Conservation (phyloP, 1,140 invertebrate genomes). For the Paraescarpia echinospica region DNA sequence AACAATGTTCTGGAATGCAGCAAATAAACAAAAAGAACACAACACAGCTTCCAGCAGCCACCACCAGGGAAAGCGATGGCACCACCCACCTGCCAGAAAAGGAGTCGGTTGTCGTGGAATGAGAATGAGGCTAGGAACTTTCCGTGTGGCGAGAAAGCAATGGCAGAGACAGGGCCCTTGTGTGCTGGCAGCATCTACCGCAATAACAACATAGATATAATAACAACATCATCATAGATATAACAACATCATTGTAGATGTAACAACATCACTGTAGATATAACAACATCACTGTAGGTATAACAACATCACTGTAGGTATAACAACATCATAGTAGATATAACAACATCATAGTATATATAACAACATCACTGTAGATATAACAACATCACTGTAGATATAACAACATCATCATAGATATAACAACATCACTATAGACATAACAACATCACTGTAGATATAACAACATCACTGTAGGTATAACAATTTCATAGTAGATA, state of each 20-base stretch:
- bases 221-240: not conserved
- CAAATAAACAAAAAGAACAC: not conserved
- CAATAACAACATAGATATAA: not conserved
- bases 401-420: no score
- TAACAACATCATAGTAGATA: no score
- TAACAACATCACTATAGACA: no score
- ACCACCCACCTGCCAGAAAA: conserved; percentile 92
- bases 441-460: no score
- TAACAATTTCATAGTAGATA: no score
- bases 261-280: not conserved
- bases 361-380: no score
- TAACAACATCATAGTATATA: no score
- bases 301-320: not conserved
- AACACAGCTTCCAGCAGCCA: not conserved
- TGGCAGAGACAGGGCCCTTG: conserved; percentile 80
- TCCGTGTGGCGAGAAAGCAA: conserved; percentile 94
- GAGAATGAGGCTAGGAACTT: conserved; percentile 96
- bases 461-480: no score
- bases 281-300: not conserved
- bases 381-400: no score
- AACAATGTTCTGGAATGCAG: not conserved
- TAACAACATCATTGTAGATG: not conserved
- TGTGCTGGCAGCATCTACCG: conserved; percentile 84
- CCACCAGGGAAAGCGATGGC: not conserved
- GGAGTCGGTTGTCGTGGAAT: conserved; percentile 90